phyloP scores from a whole-genome alignment of 2,888 invertebrate species.

The Rutpela maculata region DNA sequence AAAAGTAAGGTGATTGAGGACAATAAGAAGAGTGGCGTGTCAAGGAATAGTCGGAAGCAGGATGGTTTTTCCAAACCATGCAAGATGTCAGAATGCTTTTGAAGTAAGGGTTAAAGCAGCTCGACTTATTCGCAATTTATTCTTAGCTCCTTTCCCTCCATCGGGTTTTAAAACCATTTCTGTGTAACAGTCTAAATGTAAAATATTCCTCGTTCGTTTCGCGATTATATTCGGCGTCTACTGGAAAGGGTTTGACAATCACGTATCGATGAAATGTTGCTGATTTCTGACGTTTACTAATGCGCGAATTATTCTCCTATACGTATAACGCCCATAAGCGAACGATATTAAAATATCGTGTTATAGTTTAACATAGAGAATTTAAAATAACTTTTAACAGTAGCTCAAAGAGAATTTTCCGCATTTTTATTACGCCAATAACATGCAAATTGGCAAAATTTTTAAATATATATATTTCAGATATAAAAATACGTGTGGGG shows the following conservation, averaged over 20 bases:
- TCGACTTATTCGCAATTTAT: constrained; percentile 34
- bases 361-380: too few species aligned
- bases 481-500: too few species aligned
- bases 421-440: too few species aligned
- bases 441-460: too few species aligned
- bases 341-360: neutral
- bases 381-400: too few species aligned
- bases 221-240: constrained; percentile 20
- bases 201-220: constrained; percentile 24
- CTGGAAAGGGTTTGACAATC: constrained; percentile 32
- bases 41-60: neutral
- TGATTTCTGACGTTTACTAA: neutral
- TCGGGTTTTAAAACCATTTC: constrained; percentile 34
- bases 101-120: constrained; percentile 16
- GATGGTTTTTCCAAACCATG: constrained; percentile 7
- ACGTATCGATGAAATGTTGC: constrained; percentile 34
- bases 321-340: constrained; percentile 4
- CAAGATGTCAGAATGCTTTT: constrained; percentile 18
- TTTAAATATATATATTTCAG: too few species aligned
- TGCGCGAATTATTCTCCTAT: neutral
- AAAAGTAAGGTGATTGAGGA: constrained; percentile 7
- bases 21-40: constrained; percentile 2
- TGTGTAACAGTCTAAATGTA: constrained; percentile 25
- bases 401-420: too few species aligned
- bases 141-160: constrained; percentile 18